Base-by-base conservation (phyloP, 2,888 invertebrate genomes). In the Diaprepes abbreviatus region DNA sequence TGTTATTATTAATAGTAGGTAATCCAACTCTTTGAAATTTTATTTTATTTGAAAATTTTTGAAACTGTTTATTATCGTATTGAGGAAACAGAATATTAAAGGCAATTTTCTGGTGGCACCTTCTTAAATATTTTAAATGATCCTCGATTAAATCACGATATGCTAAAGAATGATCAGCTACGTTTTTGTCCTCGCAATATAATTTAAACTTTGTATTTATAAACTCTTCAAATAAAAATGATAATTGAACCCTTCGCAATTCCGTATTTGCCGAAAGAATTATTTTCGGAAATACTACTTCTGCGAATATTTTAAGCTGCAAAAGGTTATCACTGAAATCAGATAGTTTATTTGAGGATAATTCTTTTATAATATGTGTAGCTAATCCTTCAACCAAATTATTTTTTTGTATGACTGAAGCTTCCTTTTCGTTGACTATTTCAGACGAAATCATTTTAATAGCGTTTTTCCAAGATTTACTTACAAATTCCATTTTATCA, bases 261-360 rank as follows among this genome's bases (percentile, higher is more conserved):
- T 17, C 9, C 2, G 0, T 2, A 17, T 17, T 17, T 1, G 12
- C 1, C 3, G 6, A 2, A 38, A 3, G 5, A 12, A 38, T 38
- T 14, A 38, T 64, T 24, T 63, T 33, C 21, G 24, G 16, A 40
- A 64, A 69, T 21, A 64, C 12, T 14, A 69, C 33, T 57, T 64
- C 59, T 1, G 57, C 58, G 24, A 64, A 14, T 64, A 69, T 69
- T 16, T 55, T 33, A n/a, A 69, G 33, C 24, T 64, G 69, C 9
- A 69, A 35, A n/a, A 64, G 69, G 7, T 59, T 50, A 50, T 54
- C 16, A 19, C n/a, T 69, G 19, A 69, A 69, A 17, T 38, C 52
- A 2, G n/a, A 16, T n/a, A 19, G 12, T 6, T 36, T 14, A 36
- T 14, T 36, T 6, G 3, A 6, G 7, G 17, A 17, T 9, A 40